Base-by-base conservation (phyloP, 2,888 invertebrate genomes). In the Deilephila porcellus region DNA sequence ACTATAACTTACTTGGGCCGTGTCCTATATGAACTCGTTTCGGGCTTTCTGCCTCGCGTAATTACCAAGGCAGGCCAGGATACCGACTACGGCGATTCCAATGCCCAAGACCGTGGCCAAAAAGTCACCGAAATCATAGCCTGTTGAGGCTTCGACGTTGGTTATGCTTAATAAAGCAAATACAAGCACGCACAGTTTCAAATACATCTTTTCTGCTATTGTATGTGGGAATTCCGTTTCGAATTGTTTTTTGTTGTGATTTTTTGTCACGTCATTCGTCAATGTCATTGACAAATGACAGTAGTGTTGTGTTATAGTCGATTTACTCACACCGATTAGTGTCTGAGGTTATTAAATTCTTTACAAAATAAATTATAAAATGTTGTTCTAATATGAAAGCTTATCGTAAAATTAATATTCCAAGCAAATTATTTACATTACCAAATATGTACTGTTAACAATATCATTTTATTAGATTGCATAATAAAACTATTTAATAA, bases 111-210 rank as follows among this genome's bases (percentile, higher is more conserved):
- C 91, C 32, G 97, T 93, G 6, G 97, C 97, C 77, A 97, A 83
- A 76, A 96, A 96, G 87, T 97, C 96, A 2, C 96, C 97, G 83
- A 96, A 96, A 87, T 96, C 96, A 82, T 96, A 96, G 75, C 95
- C 92, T 72, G 91, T 88, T 1, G 95, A 92, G 56, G 96, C 96
- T 83, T 95, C 94, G 4, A 93, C 94, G 76, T 90, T 91, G 60
- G 83, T 89, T 37, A 93, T 85, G n/a, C 90, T 85, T 20, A 94
- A 79, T 63, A 93, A 77, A 20, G 91, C 85, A 76, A 93, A 91
- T 37, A 93, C 74, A 53, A 93, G 81, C 60, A 90, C 79, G 75
- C 90, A 90, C 73, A 92, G 78, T 80, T 90, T 88, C 71, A 89
- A 86, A 91, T 91, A 89, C 93, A 94, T 93, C 76, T 81, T 88